A percentile compares a stretch with the other conserved stretches of the same genome.
Conservation (phyloP, 2,797 vertebrate species). For the Oryzias dopingdopingensis region DNA sequence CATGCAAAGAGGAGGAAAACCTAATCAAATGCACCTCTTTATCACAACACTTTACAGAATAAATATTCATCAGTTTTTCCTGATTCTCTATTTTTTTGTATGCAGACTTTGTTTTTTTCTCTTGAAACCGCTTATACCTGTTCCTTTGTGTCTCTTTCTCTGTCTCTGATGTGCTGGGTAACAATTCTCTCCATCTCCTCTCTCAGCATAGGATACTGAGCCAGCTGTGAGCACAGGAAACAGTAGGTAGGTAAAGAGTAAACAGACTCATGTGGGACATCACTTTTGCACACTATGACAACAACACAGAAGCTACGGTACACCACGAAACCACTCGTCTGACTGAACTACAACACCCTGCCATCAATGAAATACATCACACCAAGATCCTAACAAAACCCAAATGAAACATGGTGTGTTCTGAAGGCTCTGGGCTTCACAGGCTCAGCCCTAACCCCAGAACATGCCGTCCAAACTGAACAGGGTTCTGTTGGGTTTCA, state of each 20-base stretch:
- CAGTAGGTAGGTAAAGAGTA: slow-evolving; percentile 54
- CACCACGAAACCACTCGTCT: slow-evolving; percentile 23
- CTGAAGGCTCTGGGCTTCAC: slow-evolving; percentile 29
- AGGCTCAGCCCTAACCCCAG: slow-evolving; percentile 51
- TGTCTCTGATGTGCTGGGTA: slow-evolving; percentile 94
- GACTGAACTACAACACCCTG: slow-evolving; percentile 53
- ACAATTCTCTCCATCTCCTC: slow-evolving; percentile 99
- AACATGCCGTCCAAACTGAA: slow-evolving; percentile 1
- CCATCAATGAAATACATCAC: slow-evolving; percentile 33
- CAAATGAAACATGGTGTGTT: slow-evolving; percentile 35
- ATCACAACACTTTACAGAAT: no score
- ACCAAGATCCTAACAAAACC: slow-evolving; percentile 33
- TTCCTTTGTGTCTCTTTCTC: slow-evolving; percentile 90
- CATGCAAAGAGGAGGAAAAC: no score
- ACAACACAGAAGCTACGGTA: slow-evolving; percentile 20
- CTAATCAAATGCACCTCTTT: no score
- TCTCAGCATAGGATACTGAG: slow-evolving; percentile 93
- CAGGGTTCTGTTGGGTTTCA: slow-evolving; percentile 24
- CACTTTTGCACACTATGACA: slow-evolving; percentile 11
- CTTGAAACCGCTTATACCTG: slow-evolving; percentile 76
- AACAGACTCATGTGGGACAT: slow-evolving; percentile 10
- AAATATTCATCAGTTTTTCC: no score
- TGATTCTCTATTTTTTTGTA: no score
- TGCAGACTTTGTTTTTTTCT: no score
- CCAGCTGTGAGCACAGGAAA: slow-evolving; percentile 83